Conservation (phyloP, 2,113 vertebrate species). For the Stercorarius parasiticus region DNA sequence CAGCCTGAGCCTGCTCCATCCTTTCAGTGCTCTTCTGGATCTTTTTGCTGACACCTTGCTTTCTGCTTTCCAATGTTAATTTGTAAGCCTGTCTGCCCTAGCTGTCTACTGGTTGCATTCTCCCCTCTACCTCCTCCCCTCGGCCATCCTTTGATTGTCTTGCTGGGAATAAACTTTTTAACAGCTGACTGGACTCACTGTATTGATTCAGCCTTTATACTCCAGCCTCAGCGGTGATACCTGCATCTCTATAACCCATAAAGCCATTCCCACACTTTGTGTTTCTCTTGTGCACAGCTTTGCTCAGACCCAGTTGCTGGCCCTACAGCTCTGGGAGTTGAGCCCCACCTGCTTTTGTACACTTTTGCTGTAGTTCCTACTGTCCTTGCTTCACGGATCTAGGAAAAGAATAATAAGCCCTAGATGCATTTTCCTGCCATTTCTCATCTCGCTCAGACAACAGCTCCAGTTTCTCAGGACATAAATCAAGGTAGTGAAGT, state of each 20-base stretch:
- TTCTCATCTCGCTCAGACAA: not conserved
- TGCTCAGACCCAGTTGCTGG: not conserved
- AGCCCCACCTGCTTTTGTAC: not conserved
- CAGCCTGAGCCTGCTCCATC: not conserved
- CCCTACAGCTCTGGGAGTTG: not conserved
- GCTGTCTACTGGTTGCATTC: not conserved
- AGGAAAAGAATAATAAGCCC: not conserved
- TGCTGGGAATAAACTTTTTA: not conserved
- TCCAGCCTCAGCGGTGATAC: not conserved
- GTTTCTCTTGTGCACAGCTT: not conserved
- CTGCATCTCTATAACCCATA: not conserved
- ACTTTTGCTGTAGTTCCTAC: not conserved
- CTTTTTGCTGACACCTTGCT: not conserved
- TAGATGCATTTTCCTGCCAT: not conserved
- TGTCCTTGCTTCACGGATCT: not conserved
- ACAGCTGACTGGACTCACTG: not conserved
- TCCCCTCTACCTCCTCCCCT: not conserved
- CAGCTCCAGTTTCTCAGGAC: not conserved
- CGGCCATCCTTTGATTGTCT: not conserved
- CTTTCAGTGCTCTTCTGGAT: not conserved
- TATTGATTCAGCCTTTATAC: not conserved
- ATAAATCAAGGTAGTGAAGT: not conserved
- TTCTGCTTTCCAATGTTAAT: not conserved
- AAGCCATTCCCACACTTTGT: not conserved
- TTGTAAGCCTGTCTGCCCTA: not conserved